These are phyloP conservation scores for Cephalopachus bancanus DNA, from an alignment of 2,797 vertebrate genomes.

Conservation along the genomic window DNA sequence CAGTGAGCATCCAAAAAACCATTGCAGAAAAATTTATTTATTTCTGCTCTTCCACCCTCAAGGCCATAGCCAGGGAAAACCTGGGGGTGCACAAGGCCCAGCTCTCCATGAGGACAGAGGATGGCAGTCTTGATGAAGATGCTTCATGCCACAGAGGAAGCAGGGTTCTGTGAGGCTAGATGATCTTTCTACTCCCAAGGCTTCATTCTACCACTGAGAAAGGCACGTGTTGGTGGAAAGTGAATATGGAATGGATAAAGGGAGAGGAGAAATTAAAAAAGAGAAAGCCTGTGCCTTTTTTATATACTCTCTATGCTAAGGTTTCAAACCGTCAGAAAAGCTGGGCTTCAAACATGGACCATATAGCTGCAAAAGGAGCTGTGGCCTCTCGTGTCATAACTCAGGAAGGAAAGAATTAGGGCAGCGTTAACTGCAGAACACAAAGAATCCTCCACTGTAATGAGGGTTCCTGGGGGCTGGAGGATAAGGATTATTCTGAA, in stretches of 20 bases:
- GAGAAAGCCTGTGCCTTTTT: conserved; percentile 1
- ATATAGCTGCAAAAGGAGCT: conserved; percentile 51
- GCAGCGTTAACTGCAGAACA: not conserved
- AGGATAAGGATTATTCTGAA: not conserved
- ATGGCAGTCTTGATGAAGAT: not conserved
- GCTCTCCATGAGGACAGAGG: not conserved
- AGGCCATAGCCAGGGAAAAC: not conserved
- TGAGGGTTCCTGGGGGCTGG: not conserved
- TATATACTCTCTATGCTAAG: conserved; percentile 10
- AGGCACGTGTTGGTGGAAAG: not conserved
- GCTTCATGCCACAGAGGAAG: not conserved
- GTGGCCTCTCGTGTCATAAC: conserved; percentile 10
- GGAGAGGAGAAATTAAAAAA: conserved; percentile 33
- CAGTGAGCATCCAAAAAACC: conserved; percentile 25
- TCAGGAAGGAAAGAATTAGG: conserved; percentile 68
- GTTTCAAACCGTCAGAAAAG: conserved; percentile 63
- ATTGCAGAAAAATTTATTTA: not conserved
- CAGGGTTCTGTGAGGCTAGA: not conserved
- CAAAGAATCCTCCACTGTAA: not conserved
- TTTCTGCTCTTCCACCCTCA: not conserved
- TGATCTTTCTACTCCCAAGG: conserved; percentile 13
- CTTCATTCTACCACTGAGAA: not conserved
- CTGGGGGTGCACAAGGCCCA: too few relatives aligned
- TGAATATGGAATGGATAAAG: conserved; percentile 41
- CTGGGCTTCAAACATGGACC: conserved; percentile 59